Evolutionary conservation across 2,113 vertebrate genomes (phyloP).

Genomic region (Emydocephalus ijimae): DNA sequence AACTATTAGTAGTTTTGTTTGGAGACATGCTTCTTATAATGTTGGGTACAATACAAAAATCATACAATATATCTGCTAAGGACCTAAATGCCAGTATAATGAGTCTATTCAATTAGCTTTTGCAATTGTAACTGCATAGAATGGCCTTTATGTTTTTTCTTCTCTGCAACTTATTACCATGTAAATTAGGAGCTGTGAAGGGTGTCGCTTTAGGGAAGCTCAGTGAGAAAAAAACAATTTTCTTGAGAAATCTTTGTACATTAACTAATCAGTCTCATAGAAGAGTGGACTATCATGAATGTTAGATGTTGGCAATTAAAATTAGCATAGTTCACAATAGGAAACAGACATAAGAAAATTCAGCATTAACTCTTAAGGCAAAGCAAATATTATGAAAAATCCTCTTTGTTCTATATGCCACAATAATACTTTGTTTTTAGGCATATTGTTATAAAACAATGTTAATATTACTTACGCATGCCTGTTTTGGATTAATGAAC

Average conservation of each 20-base stretch:
- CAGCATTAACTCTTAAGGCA: neutral
- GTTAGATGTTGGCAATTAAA: slow-evolving; percentile 8
- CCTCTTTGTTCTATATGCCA: neutral
- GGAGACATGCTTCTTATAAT: neutral
- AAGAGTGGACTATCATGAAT: slow-evolving; percentile 4
- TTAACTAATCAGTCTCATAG: slow-evolving; percentile 5
- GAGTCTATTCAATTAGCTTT: slow-evolving; percentile 8
- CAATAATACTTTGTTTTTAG: neutral
- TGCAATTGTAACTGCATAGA: neutral
- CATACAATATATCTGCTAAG: neutral
- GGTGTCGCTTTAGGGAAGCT: slow-evolving; percentile 9
- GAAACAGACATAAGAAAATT: slow-evolving; percentile 4
- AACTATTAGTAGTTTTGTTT: neutral
- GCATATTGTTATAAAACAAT: neutral
- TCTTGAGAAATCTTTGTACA: slow-evolving; percentile 1
- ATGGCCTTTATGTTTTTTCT: neutral
- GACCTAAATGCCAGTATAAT: neutral
- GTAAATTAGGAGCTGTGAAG: slow-evolving; percentile 22
- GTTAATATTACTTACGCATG: neutral
- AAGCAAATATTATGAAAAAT: neutral
- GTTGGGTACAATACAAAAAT: neutral
- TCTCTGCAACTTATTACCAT: slow-evolving; percentile 27
- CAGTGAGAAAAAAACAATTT: slow-evolving; percentile 13
- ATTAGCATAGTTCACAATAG: slow-evolving; percentile 12
- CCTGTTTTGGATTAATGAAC: neutral